These are phyloP conservation scores for Condylura cristata DNA, from an alignment of 2,113 vertebrate species.

Conservation along the genomic window DNA sequence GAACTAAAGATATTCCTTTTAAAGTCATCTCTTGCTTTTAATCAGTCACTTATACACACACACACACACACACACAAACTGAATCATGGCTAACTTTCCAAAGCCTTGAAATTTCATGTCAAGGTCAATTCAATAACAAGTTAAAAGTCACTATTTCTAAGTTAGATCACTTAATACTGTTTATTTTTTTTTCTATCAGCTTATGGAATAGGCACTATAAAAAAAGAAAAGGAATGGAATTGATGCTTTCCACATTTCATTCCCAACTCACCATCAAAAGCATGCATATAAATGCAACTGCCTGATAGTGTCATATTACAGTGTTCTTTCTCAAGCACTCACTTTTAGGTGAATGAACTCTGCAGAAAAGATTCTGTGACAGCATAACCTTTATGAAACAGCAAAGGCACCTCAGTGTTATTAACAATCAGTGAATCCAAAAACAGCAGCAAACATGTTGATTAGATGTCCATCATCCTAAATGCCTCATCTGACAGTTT, in stretches of 20 bases:
- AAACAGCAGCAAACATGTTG: constrained; percentile 53
- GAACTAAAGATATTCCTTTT: neutral
- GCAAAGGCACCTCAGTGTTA: neutral
- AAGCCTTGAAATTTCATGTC: neutral
- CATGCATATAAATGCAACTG: neutral
- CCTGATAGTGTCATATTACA: neutral
- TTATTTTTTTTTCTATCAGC: neutral
- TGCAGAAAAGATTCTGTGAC: constrained; percentile 54
- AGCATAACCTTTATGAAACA: constrained; percentile 64
- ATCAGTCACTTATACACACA: neutral
- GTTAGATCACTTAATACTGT: neutral
- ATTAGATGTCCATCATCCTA: constrained; percentile 26
- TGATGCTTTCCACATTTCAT: neutral
- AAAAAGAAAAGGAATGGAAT: neutral
- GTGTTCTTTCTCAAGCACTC: constrained; percentile 27
- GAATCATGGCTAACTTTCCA: neutral
- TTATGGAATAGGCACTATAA: neutral
- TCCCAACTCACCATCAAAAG: neutral
- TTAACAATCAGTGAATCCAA: constrained; percentile 17
- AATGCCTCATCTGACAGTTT: constrained; percentile 14
- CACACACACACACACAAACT: neutral
- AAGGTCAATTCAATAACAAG: neutral
- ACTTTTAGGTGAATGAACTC: neutral
- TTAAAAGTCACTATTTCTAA: constrained; percentile 23
- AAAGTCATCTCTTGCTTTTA: neutral